These are phyloP conservation scores for Acanthurus tractus DNA, from an alignment of 2,797 vertebrate species.

Conservation along the genomic window DNA sequence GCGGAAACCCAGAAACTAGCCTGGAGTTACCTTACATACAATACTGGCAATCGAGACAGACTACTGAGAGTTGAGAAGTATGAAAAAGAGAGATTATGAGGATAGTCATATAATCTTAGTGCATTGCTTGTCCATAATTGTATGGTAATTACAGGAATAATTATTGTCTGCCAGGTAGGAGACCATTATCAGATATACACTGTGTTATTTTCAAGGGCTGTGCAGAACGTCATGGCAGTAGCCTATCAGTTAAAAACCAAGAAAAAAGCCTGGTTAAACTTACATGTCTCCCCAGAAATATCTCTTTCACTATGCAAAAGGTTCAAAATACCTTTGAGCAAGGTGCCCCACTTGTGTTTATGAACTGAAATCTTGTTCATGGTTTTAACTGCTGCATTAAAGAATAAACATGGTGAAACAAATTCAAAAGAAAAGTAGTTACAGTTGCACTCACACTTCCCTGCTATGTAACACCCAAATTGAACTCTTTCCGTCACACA, in stretches of 20 bases:
- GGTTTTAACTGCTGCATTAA: background rate
- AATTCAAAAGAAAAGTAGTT: background rate
- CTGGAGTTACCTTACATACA: constrained; percentile 41
- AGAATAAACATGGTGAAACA: background rate
- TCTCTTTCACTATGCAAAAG: constrained; percentile 3
- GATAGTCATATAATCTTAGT: constrained; percentile 51
- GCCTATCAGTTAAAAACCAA: constrained; percentile 9
- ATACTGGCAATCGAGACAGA: background rate
- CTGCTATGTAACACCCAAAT: constrained; percentile 26
- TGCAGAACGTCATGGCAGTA: background rate
- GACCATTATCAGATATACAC: background rate
- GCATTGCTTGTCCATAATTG: constrained; percentile 27
- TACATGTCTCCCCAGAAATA: background rate
- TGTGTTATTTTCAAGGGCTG: constrained; percentile 22
- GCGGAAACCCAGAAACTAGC: constrained; percentile 72
- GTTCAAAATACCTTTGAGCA: constrained; percentile 15
- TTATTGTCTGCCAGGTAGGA: constrained; percentile 11
- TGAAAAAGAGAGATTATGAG: constrained; percentile 36
- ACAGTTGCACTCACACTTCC: background rate
- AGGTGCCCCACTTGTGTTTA: background rate
- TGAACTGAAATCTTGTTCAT: background rate
- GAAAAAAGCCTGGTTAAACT: constrained; percentile 9
- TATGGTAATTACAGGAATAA: constrained; percentile 28
- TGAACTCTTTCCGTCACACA: constrained; percentile 36
- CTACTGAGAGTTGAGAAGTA: constrained; percentile 10